Evolutionary conservation across 2,113 vertebrate genomes (phyloP).

Genomic region (Colaptes auratus): DNA sequence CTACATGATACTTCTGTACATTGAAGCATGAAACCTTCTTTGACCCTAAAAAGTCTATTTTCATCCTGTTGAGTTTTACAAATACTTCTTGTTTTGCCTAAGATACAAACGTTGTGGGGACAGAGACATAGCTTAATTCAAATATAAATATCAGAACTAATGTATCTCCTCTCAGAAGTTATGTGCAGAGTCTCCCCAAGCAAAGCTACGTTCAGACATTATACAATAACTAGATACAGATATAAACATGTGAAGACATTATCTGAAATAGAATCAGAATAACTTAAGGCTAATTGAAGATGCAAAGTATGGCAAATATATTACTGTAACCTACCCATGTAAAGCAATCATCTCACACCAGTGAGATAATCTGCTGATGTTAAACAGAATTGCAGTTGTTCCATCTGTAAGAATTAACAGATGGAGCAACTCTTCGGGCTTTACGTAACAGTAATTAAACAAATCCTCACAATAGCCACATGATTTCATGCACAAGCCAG

Average conservation of each 20-base stretch:
- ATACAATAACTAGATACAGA: background rate
- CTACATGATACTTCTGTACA: background rate
- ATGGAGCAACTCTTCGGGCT: slow-evolving; percentile 36
- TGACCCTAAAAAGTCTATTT: background rate
- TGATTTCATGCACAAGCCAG: slow-evolving; percentile 28
- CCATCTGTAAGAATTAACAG: slow-evolving; percentile 60
- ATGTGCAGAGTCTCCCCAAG: background rate
- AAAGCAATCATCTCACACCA: slow-evolving; percentile 7
- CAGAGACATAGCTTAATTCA: background rate
- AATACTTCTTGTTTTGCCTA: background rate
- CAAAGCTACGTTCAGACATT: background rate
- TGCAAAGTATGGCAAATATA: background rate
- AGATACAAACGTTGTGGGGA: background rate
- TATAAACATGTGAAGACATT: background rate
- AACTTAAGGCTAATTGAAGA: background rate
- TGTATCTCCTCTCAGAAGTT: background rate
- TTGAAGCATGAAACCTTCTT: background rate
- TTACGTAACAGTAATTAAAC: slow-evolving; percentile 67
- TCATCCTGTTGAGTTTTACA: background rate
- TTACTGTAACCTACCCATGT: background rate
- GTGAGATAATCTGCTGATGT: slow-evolving; percentile 13
- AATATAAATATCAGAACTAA: background rate
- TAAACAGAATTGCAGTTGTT: slow-evolving; percentile 9
- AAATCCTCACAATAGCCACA: slow-evolving; percentile 42
- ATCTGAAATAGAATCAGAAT: background rate